A percentile compares a stretch with the other conserved stretches of the same genome.
Evolutionary conservation across 92 coral and sea anemone genomes (phyloP).

Genomic region (Zoanthus gigantus): DNA sequence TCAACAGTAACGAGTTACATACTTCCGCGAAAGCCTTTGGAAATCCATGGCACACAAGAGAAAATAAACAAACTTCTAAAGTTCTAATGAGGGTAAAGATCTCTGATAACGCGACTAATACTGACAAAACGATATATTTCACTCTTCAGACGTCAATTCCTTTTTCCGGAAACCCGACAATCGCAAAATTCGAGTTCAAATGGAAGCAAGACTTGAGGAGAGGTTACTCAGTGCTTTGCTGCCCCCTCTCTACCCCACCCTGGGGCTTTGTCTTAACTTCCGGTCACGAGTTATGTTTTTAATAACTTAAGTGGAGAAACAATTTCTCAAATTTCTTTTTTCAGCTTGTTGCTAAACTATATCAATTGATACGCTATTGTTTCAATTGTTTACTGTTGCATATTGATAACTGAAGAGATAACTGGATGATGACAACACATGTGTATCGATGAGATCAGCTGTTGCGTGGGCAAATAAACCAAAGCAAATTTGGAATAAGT

Average conservation of each 20-base stretch:
- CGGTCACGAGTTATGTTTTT: constrained; percentile 34
- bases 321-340: neutral
- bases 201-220: neutral
- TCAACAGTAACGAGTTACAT: constrained; percentile 5
- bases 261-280: constrained; percentile 34
- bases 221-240: constrained; percentile 29
- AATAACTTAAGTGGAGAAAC: neutral
- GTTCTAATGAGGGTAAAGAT: constrained; percentile 28
- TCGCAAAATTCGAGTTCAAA: constrained; percentile 22
- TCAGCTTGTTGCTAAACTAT: neutral
- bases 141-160: constrained; percentile 39
- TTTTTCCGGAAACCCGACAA: constrained; percentile 43
- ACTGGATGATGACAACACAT: no score
- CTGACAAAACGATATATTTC: constrained; percentile 44
- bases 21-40: constrained; percentile 43
- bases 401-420: no score
- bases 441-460: no score
- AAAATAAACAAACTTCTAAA: constrained; percentile 33
- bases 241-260: constrained; percentile 55
- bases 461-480: no score
- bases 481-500: no score
- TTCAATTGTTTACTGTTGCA: no score
- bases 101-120: constrained; percentile 40
- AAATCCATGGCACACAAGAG: constrained; percentile 27
- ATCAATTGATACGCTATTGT: neutral